Base-by-base conservation (phyloP, 2,797 vertebrate species). In the Gallinago solitaria region DNA sequence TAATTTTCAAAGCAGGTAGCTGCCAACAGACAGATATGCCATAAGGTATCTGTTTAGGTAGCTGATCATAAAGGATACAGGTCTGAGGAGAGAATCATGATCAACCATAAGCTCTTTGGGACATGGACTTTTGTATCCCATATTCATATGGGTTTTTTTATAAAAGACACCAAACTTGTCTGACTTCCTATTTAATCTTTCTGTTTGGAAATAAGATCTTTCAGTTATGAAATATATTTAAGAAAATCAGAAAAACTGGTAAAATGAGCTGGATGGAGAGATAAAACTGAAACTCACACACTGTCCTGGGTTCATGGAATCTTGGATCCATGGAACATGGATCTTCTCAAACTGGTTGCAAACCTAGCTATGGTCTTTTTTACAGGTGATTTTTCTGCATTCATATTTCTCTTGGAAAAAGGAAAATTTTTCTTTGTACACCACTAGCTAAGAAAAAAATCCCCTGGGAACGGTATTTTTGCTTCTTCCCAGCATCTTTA, bases 381-480 rank as follows among this genome's bases (percentile, higher is more conserved):
- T 59, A 32, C 8, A 60, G 8, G 4, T 51, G 2, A 0, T 48
- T 76, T 79, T 90, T 45, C 18, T 76, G 20, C 27, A 33, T 67
- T 63, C 25, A 19, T 45, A 63, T 64, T 64, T 81, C 13, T 67
- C 20, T 65, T 39, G 10, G 60, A 74, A 39, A 70, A 67, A 27
- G 2, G 4, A 59, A 63, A 15, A 4, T 5, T 27, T 60, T 83
- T 68, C 2, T 9, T 67, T 60, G 28, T 64, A 41, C 5, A 14
- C 2, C 2, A 30, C 60, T 64, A 82, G 2, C 8, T 80, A 83
- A 89, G 15, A 8, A 74, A 83, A 53, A 82, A 61, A 14, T 0
- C 9, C 1, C 2, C 8, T 9, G 11, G 10, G 13, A 56, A 77
- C 0, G 0, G 1, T 37, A 28, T 57, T 57, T 21, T 84, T 69